Evolutionary conservation across 2,797 vertebrate genomes (phyloP).

Genomic region (Falco rusticolus): DNA sequence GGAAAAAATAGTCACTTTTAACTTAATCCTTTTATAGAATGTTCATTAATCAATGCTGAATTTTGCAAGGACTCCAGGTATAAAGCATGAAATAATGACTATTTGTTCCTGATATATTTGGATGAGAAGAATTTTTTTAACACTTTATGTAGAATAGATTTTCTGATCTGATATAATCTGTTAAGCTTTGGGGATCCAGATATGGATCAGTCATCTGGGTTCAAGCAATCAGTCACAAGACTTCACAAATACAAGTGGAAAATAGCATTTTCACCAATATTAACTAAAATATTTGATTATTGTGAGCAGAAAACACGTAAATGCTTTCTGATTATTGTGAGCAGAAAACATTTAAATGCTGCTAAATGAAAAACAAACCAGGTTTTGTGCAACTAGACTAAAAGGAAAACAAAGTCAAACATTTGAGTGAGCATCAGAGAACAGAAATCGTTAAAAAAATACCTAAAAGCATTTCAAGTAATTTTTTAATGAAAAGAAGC

Average conservation of each 20-base stretch:
- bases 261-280: neutral
- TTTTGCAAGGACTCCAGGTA: neutral
- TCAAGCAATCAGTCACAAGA: neutral
- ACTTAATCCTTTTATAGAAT: neutral
- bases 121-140: neutral
- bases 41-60: neutral
- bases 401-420: neutral
- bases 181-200: neutral
- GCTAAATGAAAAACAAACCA: neutral
- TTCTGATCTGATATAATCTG: neutral
- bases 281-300: neutral
- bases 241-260: neutral
- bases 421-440: neutral
- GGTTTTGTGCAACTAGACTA: neutral
- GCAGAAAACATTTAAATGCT: neutral
- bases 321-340: neutral
- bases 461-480: neutral
- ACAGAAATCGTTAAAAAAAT: too few species aligned
- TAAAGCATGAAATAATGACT: neutral
- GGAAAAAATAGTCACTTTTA: neutral
- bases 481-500: neutral
- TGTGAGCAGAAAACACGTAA: neutral
- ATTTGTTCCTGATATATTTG: neutral
- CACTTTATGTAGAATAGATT: neutral
- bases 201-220: neutral